Percentiles rank a stretch among this genome's conserved stretches.
phyloP scores from a whole-genome alignment of 2,888 invertebrate species.

The Athetis lepigone region DNA sequence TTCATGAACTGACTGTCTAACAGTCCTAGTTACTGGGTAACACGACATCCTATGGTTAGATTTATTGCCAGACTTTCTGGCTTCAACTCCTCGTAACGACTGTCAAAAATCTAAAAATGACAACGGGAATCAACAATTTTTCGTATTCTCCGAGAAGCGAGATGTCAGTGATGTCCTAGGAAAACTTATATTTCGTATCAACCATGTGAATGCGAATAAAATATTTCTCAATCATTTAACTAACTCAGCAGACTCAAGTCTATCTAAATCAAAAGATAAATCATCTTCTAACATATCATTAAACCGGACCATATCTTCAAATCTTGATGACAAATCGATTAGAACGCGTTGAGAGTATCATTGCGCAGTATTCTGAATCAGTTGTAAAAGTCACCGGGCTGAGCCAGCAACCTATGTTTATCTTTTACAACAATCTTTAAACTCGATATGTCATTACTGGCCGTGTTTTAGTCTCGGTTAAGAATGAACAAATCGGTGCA shows the following conservation, averaged over 20 bases:
- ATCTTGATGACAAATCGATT: conserved; percentile 58
- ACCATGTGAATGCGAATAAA: too few species aligned
- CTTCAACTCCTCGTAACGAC: too few species aligned
- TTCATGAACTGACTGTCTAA: too few species aligned
- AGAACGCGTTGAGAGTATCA: conserved; percentile 44
- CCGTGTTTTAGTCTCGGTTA: conserved; percentile 17
- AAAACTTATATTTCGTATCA: too few species aligned
- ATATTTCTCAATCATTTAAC: neutral
- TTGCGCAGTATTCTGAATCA: conserved; percentile 44
- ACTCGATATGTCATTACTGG: conserved; percentile 44
- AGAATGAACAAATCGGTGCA: conserved; percentile 1
- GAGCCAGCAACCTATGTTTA: conserved; percentile 53
- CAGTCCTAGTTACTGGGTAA: too few species aligned
- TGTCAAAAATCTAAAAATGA: too few species aligned
- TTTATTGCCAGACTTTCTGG: too few species aligned
- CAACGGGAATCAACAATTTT: too few species aligned
- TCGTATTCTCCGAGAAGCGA: too few species aligned
- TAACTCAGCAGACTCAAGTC: neutral
- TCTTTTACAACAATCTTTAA: conserved; percentile 38
- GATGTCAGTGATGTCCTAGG: too few species aligned
- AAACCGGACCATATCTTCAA: conserved; percentile 19
- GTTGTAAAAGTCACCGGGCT: conserved; percentile 54
- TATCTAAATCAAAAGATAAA: conserved; percentile 31
- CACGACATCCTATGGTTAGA: too few species aligned
- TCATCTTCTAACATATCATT: conserved; percentile 36